phyloP scores from a whole-genome alignment of 2,113 vertebrate species.

The Empidonax traillii region DNA sequence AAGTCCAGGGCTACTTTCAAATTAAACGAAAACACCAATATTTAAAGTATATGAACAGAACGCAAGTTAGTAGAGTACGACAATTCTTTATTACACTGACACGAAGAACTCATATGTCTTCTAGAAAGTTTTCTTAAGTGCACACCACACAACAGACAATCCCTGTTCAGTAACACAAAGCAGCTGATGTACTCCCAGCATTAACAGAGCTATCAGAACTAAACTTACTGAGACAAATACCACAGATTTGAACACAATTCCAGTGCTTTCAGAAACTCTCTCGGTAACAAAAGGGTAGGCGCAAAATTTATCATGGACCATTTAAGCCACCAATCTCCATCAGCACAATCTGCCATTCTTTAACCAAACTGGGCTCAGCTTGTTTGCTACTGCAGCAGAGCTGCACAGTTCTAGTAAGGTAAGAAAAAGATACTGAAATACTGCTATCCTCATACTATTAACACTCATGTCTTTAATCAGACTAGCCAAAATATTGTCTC shows the following conservation, averaged over 20 bases:
- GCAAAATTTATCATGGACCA: not conserved
- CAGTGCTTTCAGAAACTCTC: not conserved
- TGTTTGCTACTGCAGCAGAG: not conserved
- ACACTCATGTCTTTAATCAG: not conserved
- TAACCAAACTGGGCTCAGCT: not conserved
- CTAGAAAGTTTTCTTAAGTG: not conserved
- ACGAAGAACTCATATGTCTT: not conserved
- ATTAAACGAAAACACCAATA: not conserved
- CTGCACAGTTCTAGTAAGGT: not conserved
- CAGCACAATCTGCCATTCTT: not conserved
- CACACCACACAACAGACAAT: not conserved
- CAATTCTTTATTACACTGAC: not conserved
- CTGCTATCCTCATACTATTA: not conserved
- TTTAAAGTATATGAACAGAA: not conserved
- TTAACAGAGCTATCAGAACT: not conserved
- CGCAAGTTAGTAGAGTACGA: not conserved
- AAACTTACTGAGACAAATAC: not conserved
- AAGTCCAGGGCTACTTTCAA: not conserved
- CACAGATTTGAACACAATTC: not conserved
- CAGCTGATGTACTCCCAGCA: not conserved
- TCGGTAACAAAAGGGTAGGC: not conserved
- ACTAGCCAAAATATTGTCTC: not conserved
- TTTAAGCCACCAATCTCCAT: not conserved
- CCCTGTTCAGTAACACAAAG: fast-evolving
- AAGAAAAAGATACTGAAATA: not conserved